Evolutionary conservation across 2,888 invertebrate species (phyloP), one percentile per base, ranked within the genome.

Genomic region (Cenopis cana): DNA sequence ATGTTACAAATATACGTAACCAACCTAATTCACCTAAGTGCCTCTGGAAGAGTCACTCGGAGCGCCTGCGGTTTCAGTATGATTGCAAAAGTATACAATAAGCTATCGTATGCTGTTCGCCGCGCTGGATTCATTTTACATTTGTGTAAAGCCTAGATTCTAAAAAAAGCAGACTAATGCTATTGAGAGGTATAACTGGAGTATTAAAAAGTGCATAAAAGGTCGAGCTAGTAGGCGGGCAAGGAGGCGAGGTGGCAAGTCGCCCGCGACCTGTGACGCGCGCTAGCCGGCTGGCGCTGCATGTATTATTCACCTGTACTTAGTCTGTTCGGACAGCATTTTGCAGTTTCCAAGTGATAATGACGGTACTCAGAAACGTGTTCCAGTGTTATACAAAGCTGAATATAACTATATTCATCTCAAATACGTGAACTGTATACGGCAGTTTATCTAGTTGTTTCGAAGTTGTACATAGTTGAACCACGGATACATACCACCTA

Each of bases 21-120:
- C 14, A n/a, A 69, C 38, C 64, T 59, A 69, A 69, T 69, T 59
- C 69, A 50, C 38, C 29, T 69, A 64, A 69, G 69, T 64, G 69
- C 69, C 52, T 11, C 64, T 52, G 64, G 69, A 18, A 50, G 36
- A 50, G 56, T 29, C 57, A 38, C n/a, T 50, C 61, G 57, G 50
- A 50, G 17, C 56, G 24, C 50, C 57, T 50, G 61, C 33, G 54
- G 61, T 46, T 56, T 52, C 64, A 33, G 64, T 65, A 65, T 46
- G 64, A 69, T 69, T 69, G 57, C 57, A 41, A 64, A 69, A 52
- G 41, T 57, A 50, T 64, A 49, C 49, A 38, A 33, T 18, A 24
- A n/a, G n/a, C n/a, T n/a, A 29, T 46, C n/a, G 49, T n/a, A 29
- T n/a, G 52, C 11, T 46, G 41, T 59, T 52, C 17, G 20, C 62